Evolutionary conservation across 2,888 invertebrate genomes (phyloP), one percentile per base, ranked within the genome.

Genomic region (Kryphioiulus occultus): DNA sequence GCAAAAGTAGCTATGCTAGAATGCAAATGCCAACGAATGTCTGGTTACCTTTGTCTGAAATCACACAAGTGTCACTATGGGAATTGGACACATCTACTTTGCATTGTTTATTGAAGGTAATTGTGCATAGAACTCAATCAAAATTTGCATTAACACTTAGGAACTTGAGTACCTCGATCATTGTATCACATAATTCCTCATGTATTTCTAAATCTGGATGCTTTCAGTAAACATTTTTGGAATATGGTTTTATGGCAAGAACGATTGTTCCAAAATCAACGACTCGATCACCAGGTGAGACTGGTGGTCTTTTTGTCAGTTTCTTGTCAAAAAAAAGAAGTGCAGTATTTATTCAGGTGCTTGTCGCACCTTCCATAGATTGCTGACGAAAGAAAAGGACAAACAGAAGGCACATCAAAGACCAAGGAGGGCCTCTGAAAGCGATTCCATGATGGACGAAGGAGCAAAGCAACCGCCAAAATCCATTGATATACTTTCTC

Each of bases 201-300:
- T 87, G 12, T 22, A 53, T 86, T 87, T 68, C 17, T 85, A 35
- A 53, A 88, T 86, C 59, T 88, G 32, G 88, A 88, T 87, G 53
- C 86, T 88, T 89, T 35, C 90, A 91, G 89, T 91, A 90, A 90
- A 95, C 89, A 98, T 98, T 91, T 96, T 95, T 92, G 98, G 98
- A 90, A 96, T 98, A 92, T 98, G 98, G 98, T 98, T 98, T 93
- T 98, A 97, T 91, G 96, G 97, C 91, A 95, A 95, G 92, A 95
- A 96, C 90, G 98, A 98, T 92, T 98, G 98, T 91, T 94, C 95
- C 90, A 94, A 95, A 91, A 95, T 98, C 89, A 95, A 96, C 87
- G 94, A 94, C 88, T 94, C 96, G 91, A 93, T 97, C 89, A 95
- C 95, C 91, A 88, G 87, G 87, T 87, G n/a, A 88, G 87, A 35